Base-by-base conservation (phyloP, 2,888 invertebrate genomes). In the Pharmacophagus antenor region DNA sequence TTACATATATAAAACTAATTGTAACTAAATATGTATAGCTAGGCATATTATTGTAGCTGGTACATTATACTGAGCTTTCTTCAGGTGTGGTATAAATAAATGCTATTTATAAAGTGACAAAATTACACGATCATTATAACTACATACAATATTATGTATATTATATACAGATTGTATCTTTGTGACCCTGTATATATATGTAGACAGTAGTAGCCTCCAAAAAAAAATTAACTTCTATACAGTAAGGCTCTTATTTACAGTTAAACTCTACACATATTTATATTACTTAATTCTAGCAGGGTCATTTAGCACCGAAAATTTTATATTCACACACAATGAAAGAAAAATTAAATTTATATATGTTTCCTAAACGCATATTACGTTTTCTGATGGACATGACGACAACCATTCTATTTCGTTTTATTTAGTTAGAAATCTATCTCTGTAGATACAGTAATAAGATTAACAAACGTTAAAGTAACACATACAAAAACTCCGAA, bases 21-120 rank as follows among this genome's bases (percentile, higher is more conserved):
- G 60, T 56, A 63, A 63, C 59, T 65, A 65, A 58, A 56, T 57
- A 55, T 51, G 27, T 31, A 59, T 50, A 17, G 25, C 60, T 60
- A 51, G 37, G 47, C 50, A 60, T 44, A 63, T 69, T 64, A 70
- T 65, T 77, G 71, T 73, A 71, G 65, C 65, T 68, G 70, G 71
- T 73, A 72, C 58, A 68, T 62, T 65, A 72, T 79, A 78, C 79
- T 90, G 90, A 90, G 90, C 90, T 82, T 89, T 85, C 70, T 86
- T 89, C 90, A 90, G 90, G 90, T 90, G 90, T 89, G 88, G 77
- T 81, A 75, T 73, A 75, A 76, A 79, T 85, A 87, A 85, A 84
- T 86, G 85, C 83, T 82, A 56, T 74, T 64, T 73, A 75, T 70
- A 70, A 62, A 63, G 53, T 65, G 64, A 66, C 63, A 65, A 62